Evolutionary conservation across 2,113 vertebrate species (phyloP).

Genomic region (Trochalopteron elliotii): DNA sequence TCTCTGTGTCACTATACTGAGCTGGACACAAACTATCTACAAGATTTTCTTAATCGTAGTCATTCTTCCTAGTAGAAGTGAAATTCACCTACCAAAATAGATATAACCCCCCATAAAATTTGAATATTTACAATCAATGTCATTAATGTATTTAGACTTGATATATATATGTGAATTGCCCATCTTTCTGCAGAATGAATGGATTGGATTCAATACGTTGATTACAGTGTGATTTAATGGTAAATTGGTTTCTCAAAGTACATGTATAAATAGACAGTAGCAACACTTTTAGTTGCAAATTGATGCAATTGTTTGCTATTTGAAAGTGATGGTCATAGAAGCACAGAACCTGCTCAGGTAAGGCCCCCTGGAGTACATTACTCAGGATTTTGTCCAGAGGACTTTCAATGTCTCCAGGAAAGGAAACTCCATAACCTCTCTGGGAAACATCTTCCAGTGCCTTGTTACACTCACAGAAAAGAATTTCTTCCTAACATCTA

Average conservation of each 20-base stretch:
- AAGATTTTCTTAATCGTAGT: not conserved
- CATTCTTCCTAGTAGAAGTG: not conserved
- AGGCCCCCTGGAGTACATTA: not conserved
- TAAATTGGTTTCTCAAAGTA: not conserved
- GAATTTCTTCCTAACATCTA: not conserved
- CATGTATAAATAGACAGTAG: not conserved
- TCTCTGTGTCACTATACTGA: not conserved
- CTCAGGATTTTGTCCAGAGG: not conserved
- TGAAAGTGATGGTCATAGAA: not conserved
- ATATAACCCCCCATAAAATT: not conserved
- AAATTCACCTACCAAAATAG: not conserved
- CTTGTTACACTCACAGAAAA: not conserved
- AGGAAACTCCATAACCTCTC: not conserved
- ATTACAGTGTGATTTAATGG: not conserved
- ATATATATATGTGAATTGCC: not conserved
- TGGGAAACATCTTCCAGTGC: not conserved
- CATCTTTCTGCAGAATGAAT: not conserved
- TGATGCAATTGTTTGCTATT: not conserved
- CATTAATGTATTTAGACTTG: not conserved
- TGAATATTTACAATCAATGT: not conserved
- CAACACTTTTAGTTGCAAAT: not conserved
- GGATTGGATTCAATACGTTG: not conserved
- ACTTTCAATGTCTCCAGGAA: not conserved
- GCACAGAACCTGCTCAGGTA: not conserved
- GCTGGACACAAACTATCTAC: not conserved